These are phyloP conservation scores for Ischnura elegans DNA, from an alignment of 2,888 invertebrate genomes.

Conservation along the genomic window DNA sequence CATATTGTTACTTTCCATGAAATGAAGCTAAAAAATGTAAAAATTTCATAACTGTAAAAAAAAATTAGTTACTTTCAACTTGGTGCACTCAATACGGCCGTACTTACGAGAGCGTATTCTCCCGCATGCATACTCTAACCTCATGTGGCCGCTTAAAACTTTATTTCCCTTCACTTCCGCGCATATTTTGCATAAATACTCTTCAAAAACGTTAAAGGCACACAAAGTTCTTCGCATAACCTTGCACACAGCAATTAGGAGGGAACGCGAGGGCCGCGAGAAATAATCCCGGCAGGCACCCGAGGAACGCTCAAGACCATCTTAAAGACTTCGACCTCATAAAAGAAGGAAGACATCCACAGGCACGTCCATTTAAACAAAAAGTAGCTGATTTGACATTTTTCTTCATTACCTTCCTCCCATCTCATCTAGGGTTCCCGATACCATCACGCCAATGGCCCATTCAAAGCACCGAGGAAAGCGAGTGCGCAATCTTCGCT, in stretches of 20 bases:
- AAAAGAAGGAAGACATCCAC: not conserved
- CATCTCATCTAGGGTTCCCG: not conserved
- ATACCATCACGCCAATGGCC: slow-evolving; percentile 31
- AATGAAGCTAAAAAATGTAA: not conserved
- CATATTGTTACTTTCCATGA: no score
- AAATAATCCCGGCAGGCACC: not conserved
- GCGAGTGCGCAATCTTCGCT: slow-evolving; percentile 18
- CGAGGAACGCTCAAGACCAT: not conserved
- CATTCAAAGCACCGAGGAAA: not conserved
- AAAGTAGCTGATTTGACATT: slow-evolving; percentile 11
- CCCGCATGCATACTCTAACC: not conserved
- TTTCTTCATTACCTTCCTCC: slow-evolving; percentile 10
- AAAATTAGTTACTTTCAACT: not conserved
- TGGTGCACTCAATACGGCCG: not conserved
- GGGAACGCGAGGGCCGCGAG: not conserved
- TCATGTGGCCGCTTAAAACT: not conserved
- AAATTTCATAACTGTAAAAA: not conserved
- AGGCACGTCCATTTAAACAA: not conserved
- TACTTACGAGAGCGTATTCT: not conserved
- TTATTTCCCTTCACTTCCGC: not conserved
- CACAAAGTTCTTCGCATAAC: not conserved
- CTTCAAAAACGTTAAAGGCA: not conserved
- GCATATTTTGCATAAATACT: not conserved
- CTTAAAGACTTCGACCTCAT: not conserved
- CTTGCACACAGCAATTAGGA: not conserved